Conservation (phyloP, 2,113 vertebrate species). For the Ictidomys tridecemlineatus region DNA sequence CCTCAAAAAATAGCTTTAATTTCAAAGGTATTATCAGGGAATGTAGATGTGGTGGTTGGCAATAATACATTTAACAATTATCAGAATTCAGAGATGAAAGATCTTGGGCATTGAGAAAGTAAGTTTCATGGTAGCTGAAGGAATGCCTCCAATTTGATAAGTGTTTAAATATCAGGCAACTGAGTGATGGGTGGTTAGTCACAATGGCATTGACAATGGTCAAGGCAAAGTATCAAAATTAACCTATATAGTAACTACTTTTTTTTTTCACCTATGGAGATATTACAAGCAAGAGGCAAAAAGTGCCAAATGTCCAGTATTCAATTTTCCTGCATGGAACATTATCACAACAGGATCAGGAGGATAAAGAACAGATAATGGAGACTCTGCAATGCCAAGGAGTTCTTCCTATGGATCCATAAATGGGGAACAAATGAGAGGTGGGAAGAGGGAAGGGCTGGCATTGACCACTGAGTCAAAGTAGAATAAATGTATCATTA, state of each 20-base stretch:
- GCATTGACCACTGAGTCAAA: not conserved
- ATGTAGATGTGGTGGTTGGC: not conserved
- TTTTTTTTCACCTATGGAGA: not conserved
- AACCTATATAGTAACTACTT: not conserved
- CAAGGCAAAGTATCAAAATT: not conserved
- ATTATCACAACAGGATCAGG: not conserved
- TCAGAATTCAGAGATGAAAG: not conserved
- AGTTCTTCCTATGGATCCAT: not conserved
- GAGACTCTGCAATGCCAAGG: not conserved
- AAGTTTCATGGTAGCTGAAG: not conserved
- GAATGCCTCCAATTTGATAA: not conserved
- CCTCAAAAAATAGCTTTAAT: not conserved
- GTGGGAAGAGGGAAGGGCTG: accelerated
- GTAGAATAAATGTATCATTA: not conserved
- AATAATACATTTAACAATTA: not conserved
- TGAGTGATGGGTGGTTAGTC: not conserved
- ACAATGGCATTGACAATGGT: not conserved
- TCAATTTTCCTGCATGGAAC: not conserved
- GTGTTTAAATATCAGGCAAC: not conserved
- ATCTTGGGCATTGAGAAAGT: not conserved
- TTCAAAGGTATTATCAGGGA: not conserved
- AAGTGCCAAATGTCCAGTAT: not conserved
- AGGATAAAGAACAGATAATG: not conserved
- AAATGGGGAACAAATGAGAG: not conserved
- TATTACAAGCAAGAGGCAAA: not conserved